phyloP scores from a whole-genome alignment of 2,888 invertebrate genomes.

The Schizotus pectinicornis region DNA sequence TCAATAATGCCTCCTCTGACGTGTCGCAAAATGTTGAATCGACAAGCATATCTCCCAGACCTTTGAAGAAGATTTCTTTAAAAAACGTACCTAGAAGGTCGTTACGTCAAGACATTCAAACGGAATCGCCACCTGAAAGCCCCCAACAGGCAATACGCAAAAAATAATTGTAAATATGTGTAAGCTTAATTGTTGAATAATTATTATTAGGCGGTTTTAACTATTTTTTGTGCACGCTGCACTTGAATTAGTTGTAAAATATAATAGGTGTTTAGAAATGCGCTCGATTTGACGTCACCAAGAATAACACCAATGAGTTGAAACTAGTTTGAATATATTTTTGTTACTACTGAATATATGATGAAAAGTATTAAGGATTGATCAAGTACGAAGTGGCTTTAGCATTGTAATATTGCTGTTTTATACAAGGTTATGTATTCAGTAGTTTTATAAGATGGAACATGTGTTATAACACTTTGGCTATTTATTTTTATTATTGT shows the following conservation, averaged over 20 bases:
- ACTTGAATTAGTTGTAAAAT: slow-evolving; percentile 23
- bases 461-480: slow-evolving; percentile 18
- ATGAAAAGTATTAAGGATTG: background rate
- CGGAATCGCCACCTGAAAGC: slow-evolving; percentile 57
- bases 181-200: slow-evolving; percentile 11
- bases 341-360: background rate
- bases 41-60: slow-evolving; percentile 69
- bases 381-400: background rate
- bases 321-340: slow-evolving; percentile 18
- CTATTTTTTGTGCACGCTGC: slow-evolving; percentile 18
- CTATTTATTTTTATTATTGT: slow-evolving; percentile 24
- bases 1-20: slow-evolving; percentile 51
- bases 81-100: slow-evolving; percentile 54
- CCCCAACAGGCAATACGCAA: slow-evolving; percentile 54
- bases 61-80: slow-evolving; percentile 68
- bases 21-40: slow-evolving; percentile 53
- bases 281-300: slow-evolving; percentile 9
- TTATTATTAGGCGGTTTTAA: slow-evolving; percentile 14
- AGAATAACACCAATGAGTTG: slow-evolving; percentile 14
- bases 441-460: slow-evolving; percentile 14
- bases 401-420: slow-evolving; percentile 5
- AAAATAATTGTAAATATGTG: slow-evolving; percentile 33
- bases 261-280: slow-evolving; percentile 14
- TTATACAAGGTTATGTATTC: slow-evolving; percentile 4
- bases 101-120: slow-evolving; percentile 49